Evolutionary conservation across 2,888 invertebrate genomes (phyloP).

Genomic region (Sphaerophoria rueppellii): DNA sequence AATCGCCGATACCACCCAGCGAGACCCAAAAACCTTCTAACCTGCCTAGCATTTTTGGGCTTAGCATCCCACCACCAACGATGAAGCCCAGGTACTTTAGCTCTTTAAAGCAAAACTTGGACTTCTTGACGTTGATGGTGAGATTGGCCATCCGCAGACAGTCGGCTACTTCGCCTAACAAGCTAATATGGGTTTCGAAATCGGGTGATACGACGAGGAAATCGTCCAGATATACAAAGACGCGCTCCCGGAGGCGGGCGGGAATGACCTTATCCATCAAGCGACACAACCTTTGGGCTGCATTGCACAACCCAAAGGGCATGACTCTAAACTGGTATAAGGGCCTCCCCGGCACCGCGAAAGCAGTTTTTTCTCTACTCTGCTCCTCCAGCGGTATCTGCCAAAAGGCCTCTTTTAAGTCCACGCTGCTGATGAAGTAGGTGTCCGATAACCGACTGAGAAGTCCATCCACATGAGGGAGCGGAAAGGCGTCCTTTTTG

Average conservation of each 20-base stretch:
- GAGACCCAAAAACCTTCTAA: conserved; percentile 46
- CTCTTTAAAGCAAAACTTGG: too few species aligned
- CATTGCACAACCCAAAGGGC: too few species aligned
- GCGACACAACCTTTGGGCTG: too few species aligned
- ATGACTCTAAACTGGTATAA: too few species aligned
- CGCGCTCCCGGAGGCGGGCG: conserved; percentile 32
- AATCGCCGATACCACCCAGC: conserved; percentile 20
- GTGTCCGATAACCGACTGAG: neutral
- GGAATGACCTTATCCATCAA: conserved; percentile 39
- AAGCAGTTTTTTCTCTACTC: conserved; percentile 36
- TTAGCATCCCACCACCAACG: too few species aligned
- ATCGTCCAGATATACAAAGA: conserved; percentile 36
- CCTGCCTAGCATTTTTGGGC: conserved; percentile 30
- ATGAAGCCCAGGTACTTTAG: too few species aligned
- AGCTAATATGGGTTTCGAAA: neutral
- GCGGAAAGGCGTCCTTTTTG: conserved; percentile 30
- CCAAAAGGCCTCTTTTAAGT: neutral
- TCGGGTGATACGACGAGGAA: conserved; percentile 4
- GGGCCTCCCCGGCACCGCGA: too few species aligned
- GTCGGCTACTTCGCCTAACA: conserved; percentile 44
- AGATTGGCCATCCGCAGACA: conserved; percentile 39
- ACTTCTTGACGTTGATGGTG: too few species aligned
- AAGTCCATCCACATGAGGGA: conserved; percentile 20
- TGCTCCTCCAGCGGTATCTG: neutral
- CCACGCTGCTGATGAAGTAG: neutral